phyloP scores from a whole-genome alignment of 2,888 invertebrate genomes.

The Lutraria lutraria region DNA sequence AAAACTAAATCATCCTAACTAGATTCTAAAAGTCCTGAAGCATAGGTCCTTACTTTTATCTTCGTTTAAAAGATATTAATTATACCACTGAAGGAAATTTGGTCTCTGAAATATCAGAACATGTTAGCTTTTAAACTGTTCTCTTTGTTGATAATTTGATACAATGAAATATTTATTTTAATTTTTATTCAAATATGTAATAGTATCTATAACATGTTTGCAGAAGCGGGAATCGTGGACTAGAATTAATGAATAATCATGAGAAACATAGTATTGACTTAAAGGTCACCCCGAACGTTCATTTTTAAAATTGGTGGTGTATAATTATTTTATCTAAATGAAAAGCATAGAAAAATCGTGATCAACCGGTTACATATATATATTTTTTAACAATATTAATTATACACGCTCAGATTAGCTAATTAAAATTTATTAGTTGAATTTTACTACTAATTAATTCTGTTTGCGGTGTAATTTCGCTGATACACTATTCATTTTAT shows the following conservation, averaged over 20 bases:
- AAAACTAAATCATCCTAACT: neutral
- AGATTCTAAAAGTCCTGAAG: neutral
- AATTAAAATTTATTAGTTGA: slow-evolving; percentile 1
- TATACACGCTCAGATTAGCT: neutral
- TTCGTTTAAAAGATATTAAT: neutral
- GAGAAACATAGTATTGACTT: neutral
- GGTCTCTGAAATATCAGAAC: neutral
- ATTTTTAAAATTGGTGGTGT: neutral
- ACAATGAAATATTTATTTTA: neutral
- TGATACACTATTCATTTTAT: slow-evolving; percentile 3
- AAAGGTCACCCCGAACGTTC: neutral
- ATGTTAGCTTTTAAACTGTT: neutral
- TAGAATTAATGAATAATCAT: neutral
- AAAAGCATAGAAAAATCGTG: neutral
- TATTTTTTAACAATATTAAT: neutral
- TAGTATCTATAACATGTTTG: neutral
- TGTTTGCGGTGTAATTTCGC: neutral
- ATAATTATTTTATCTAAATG: neutral
- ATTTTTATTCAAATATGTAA: neutral
- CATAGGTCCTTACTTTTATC: neutral
- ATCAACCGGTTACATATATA: neutral
- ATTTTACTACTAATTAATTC: slow-evolving; percentile 22
- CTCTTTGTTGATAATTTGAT: slow-evolving; percentile 9
- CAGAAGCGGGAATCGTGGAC: neutral
- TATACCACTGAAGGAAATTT: neutral